Conservation (phyloP, 2,888 invertebrate genomes). For the Eupithecia abbreviata region DNA sequence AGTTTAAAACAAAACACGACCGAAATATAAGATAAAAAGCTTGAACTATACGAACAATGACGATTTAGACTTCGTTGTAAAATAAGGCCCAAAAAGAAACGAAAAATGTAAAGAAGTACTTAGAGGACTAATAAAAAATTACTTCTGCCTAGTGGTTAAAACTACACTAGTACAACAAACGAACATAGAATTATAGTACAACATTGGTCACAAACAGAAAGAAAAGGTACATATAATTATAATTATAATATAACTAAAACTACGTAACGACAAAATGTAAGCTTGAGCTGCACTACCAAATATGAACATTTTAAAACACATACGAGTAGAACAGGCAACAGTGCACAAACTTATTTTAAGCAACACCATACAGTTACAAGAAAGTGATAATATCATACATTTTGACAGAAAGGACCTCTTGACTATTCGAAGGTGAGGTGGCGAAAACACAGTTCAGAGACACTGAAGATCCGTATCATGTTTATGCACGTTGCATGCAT, state of each 20-base stretch:
- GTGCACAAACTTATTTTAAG: not conserved
- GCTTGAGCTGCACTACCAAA: not conserved
- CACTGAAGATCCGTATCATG: constrained; percentile 35
- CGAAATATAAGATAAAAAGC: not conserved
- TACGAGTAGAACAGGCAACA: not conserved
- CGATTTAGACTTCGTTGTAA: not conserved
- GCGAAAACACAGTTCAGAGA: constrained; percentile 15
- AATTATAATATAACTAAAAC: no score
- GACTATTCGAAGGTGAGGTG: constrained; percentile 15
- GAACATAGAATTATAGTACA: not conserved
- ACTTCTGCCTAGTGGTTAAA: not conserved
- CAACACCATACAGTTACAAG: not conserved
- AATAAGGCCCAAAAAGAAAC: not conserved
- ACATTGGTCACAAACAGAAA: not conserved
- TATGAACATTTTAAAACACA: not conserved
- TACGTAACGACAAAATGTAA: not conserved
- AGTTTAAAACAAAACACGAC: not conserved
- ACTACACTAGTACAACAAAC: not conserved
- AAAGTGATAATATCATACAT: constrained; percentile 26
- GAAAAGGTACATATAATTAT: no score
- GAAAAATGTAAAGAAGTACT: not conserved
- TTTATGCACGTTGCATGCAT: constrained; percentile 15
- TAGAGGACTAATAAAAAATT: not conserved
- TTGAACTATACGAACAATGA: not conserved
- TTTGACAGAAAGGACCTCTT: constrained; percentile 18